Evolutionary conservation across 1,140 invertebrate species (phyloP).

Genomic region (Brachionus paranguensis): DNA sequence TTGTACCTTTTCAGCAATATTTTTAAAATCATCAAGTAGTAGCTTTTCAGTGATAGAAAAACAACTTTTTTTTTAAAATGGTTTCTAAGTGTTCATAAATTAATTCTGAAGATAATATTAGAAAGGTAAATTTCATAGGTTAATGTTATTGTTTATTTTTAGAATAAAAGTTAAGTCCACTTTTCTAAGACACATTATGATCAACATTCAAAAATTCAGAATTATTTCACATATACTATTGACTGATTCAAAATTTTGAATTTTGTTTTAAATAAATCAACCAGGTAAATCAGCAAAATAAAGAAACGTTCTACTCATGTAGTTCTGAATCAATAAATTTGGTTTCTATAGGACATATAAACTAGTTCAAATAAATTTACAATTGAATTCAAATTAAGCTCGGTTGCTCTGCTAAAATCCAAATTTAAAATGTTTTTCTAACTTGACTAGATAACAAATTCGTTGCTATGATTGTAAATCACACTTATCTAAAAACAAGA

Average conservation of each 20-base stretch:
- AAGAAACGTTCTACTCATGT: neutral
- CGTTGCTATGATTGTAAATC: slow-evolving; percentile 9
- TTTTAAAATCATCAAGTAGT: neutral
- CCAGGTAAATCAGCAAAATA: neutral
- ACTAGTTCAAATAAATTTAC: neutral
- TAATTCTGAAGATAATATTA: neutral
- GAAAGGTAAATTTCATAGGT: neutral
- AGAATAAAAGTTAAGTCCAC: neutral
- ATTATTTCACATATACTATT: neutral
- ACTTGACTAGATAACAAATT: neutral
- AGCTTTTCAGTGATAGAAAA: neutral
- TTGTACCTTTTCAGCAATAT: too few species aligned
- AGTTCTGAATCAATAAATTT: neutral
- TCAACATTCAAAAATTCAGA: neutral
- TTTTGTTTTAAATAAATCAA: neutral
- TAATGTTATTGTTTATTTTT: neutral
- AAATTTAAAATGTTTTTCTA: neutral
- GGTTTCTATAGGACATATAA: neutral
- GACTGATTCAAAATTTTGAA: slow-evolving; percentile 1
- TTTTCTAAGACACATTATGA: neutral
- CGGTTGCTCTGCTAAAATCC: neutral
- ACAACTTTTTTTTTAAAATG: neutral
- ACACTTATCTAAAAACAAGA: neutral
- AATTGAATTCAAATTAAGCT: neutral
- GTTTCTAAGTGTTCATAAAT: neutral